Percentiles rank a stretch among this genome's conserved stretches.
phyloP scores from a whole-genome alignment of 2,888 invertebrate species.

The Catotricha subobsoleta region DNA sequence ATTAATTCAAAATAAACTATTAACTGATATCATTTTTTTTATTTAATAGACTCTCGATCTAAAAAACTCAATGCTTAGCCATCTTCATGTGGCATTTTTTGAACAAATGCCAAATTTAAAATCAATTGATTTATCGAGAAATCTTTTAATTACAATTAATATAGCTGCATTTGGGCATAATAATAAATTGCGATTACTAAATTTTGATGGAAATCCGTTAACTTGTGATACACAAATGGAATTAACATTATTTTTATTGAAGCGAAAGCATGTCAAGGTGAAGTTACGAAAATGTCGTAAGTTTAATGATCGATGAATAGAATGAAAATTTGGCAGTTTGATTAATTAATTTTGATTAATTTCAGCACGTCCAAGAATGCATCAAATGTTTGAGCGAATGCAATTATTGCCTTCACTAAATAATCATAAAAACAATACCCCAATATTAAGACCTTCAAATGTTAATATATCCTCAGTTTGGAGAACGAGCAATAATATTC shows the following conservation, averaged over 20 bases:
- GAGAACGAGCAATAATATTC: conserved; percentile 2
- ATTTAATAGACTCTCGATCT: conserved; percentile 34
- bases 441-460: neutral
- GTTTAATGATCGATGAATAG: neutral
- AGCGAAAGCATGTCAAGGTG: conserved; percentile 16
- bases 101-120: conserved; percentile 35
- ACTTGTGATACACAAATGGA: conserved; percentile 32
- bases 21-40: conserved; percentile 4
- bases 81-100: conserved; percentile 34
- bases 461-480: conserved; percentile 7
- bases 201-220: conserved; percentile 37
- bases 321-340: neutral
- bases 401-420: conserved; percentile 10
- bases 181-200: conserved; percentile 32
- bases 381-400: conserved; percentile 20
- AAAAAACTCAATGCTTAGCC: conserved; percentile 38
- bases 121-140: conserved; percentile 40
- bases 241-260: conserved; percentile 17
- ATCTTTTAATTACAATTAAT: conserved; percentile 37
- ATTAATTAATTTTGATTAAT: no score
- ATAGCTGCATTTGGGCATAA: conserved; percentile 32
- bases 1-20: neutral
- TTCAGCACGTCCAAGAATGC: neutral
- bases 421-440: neutral
- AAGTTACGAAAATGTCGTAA: conserved; percentile 16